Conservation (phyloP, 2,797 vertebrate species). For the Enteromius argenteus region DNA sequence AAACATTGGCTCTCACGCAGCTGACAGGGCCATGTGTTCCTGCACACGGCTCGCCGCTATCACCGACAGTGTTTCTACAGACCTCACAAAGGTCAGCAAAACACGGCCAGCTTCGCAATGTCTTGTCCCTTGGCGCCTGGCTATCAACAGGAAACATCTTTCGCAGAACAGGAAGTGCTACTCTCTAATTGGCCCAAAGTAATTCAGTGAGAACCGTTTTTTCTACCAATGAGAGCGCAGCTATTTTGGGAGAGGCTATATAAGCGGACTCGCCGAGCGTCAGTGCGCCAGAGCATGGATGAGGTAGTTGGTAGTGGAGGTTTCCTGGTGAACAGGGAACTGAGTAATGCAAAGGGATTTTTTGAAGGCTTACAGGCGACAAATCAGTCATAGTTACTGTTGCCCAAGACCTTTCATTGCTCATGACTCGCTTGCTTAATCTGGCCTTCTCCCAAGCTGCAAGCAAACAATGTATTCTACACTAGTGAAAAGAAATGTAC, state of each 20-base stretch:
- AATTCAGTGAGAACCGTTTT: constrained; percentile 76
- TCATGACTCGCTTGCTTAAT: not conserved
- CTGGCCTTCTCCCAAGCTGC: not conserved
- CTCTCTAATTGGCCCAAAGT: constrained; percentile 78
- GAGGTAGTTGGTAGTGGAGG: constrained; percentile 22
- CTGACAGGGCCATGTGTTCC: constrained; percentile 50
- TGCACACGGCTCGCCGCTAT: constrained; percentile 64
- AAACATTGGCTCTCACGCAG: constrained; percentile 68
- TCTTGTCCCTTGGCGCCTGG: constrained; percentile 63
- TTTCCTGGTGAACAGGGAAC: constrained; percentile 21
- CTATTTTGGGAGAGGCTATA: constrained; percentile 92
- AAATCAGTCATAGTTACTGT: constrained; percentile 18
- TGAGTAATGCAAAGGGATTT: constrained; percentile 12
- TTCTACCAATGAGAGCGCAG: constrained; percentile 78
- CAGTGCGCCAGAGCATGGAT: constrained; percentile 22
- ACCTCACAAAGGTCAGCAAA: constrained; percentile 66
- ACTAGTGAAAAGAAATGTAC: not conserved
- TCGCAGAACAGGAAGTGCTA: constrained; percentile 85
- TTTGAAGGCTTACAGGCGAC: not conserved
- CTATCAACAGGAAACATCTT: constrained; percentile 97
- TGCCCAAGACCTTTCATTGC: constrained; percentile 16
- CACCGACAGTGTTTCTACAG: constrained; percentile 68
- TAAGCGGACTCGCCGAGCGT: constrained; percentile 69
- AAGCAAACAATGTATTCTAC: not conserved
- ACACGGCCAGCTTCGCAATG: constrained; percentile 59